phyloP scores from a whole-genome alignment of 2,113 vertebrate genomes.

The Nothobranchius kuhntae region DNA sequence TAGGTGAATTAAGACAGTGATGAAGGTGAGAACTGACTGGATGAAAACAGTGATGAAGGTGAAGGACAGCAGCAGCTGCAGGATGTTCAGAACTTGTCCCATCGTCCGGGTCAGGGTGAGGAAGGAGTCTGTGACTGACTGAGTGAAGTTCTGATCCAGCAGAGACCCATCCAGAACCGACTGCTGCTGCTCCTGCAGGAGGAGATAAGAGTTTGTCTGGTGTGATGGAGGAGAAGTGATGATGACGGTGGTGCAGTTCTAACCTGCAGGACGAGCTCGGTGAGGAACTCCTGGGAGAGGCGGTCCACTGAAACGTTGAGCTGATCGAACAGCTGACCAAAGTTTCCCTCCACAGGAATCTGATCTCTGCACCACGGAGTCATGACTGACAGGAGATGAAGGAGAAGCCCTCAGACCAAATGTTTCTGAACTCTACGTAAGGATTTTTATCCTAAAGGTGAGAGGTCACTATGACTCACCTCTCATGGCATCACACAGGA shows the following conservation, averaged over 20 bases:
- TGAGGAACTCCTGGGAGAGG: constrained; percentile 79
- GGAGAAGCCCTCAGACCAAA: too few species aligned
- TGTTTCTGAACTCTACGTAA: too few species aligned
- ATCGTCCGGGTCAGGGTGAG: neutral
- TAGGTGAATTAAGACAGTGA: neutral
- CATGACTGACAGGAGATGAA: constrained; percentile 73
- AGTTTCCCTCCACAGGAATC: constrained; percentile 90
- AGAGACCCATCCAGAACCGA: constrained; percentile 8
- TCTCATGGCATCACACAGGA: constrained; percentile 82
- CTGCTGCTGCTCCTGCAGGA: constrained; percentile 49
- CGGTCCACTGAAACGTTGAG: constrained; percentile 77
- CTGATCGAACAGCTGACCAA: constrained; percentile 84
- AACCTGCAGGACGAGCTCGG: constrained; percentile 76
- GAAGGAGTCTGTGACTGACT: constrained; percentile 16
- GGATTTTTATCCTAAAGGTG: neutral
- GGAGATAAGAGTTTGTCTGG: neutral
- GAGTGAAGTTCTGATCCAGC: constrained; percentile 34
- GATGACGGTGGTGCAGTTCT: neutral
- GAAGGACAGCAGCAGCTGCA: constrained; percentile 53
- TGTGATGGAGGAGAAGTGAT: neutral
- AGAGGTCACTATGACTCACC: constrained; percentile 42
- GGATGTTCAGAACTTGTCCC: neutral
- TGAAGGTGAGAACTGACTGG: constrained; percentile 31
- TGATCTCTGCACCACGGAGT: constrained; percentile 79
- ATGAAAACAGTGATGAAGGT: constrained; percentile 62